phyloP scores from a whole-genome alignment of 1,140 invertebrate species.

The Brachionus rubens region DNA sequence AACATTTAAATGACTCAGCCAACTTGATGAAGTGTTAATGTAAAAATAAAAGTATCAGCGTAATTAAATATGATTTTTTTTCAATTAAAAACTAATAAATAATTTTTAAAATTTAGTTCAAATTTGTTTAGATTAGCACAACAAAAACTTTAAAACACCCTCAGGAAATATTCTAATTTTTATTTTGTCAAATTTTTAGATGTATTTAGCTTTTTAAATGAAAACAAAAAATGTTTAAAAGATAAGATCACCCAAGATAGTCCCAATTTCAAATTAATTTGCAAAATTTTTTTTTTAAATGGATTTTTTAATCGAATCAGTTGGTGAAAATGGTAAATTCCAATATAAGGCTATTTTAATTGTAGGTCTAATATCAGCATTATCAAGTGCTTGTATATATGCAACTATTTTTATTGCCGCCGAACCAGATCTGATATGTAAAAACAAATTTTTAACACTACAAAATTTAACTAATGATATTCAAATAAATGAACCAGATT shows the following conservation, averaged over 20 bases:
- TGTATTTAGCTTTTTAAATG: too few species aligned
- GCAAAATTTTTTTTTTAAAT: neutral
- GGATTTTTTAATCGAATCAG: neutral
- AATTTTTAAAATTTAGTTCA: too few species aligned
- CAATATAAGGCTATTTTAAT: neutral
- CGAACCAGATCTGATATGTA: neutral
- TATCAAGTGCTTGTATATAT: neutral
- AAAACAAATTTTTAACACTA: neutral
- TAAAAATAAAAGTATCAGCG: too few species aligned
- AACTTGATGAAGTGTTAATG: too few species aligned
- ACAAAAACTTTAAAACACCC: too few species aligned
- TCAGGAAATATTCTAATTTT: too few species aligned
- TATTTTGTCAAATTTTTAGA: too few species aligned
- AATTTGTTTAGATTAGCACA: too few species aligned
- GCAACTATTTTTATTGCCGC: neutral
- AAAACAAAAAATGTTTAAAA: neutral
- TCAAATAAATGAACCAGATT: neutral
- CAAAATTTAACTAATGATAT: neutral
- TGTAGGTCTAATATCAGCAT: neutral
- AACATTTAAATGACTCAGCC: too few species aligned
- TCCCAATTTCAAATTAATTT: too few species aligned
- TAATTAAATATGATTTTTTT: too few species aligned
- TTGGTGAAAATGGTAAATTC: neutral
- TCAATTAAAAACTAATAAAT: too few species aligned
- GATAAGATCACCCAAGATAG: neutral